Percentiles rank a stretch among this genome's conserved stretches.
Evolutionary conservation across 2,113 vertebrate species (phyloP).

Genomic region (Melozone crissalis): DNA sequence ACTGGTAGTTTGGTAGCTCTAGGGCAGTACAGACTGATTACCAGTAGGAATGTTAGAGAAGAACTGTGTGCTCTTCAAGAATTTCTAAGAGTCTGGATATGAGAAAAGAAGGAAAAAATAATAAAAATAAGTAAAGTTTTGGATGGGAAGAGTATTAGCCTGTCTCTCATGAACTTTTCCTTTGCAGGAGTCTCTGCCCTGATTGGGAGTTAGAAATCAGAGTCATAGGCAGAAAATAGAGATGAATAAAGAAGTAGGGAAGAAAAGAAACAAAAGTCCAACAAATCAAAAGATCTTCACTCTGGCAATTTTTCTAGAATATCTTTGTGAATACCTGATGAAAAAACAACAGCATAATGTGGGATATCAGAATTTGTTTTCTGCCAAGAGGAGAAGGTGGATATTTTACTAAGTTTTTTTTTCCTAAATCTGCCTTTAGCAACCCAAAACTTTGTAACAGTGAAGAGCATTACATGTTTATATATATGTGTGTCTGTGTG

Average conservation of each 20-base stretch:
- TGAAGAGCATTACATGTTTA: background rate
- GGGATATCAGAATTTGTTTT: background rate
- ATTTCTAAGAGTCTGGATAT: background rate
- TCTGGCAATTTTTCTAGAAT: background rate
- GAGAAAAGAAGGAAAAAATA: background rate
- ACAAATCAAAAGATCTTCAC: background rate
- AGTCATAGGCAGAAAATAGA: background rate
- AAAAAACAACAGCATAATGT: background rate
- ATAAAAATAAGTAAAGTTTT: background rate
- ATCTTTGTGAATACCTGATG: background rate
- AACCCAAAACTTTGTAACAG: background rate
- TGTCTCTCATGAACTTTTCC: background rate
- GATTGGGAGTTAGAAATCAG: background rate
- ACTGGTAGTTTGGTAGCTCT: background rate
- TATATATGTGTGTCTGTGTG: too few species aligned
- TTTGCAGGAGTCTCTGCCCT: background rate
- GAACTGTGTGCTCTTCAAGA: background rate
- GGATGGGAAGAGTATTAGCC: background rate
- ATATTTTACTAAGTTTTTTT: background rate
- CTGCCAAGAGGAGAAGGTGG: background rate
- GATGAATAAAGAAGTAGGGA: background rate
- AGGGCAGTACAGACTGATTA: background rate
- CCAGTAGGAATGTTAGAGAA: background rate
- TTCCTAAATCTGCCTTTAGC: background rate
- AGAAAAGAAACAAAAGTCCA: background rate